These are phyloP conservation scores for Drosophila peninsularis DNA, from an alignment of 2,888 invertebrate species.

Conservation along the genomic window DNA sequence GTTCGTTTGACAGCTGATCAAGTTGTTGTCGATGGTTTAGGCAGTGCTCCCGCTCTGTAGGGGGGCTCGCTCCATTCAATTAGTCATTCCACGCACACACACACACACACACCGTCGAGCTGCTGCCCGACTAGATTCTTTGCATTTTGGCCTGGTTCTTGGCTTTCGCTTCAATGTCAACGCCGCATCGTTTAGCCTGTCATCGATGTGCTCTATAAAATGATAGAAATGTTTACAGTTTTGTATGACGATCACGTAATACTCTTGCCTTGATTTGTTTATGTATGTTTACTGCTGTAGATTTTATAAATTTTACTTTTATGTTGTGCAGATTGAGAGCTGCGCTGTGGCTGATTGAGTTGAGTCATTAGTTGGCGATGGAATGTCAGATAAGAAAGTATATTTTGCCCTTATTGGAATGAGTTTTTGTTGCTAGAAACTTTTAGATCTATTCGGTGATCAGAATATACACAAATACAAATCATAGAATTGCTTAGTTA, in stretches of 20 bases:
- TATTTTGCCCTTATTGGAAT: too few relatives aligned
- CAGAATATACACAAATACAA: too few relatives aligned
- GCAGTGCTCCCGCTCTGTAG: not conserved
- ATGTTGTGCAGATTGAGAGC: not conserved
- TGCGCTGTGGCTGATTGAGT: not conserved
- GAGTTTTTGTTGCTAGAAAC: too few relatives aligned
- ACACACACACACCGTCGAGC: slow-evolving; percentile 16
- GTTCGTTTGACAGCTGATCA: slow-evolving; percentile 24
- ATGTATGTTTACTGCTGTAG: not conserved
- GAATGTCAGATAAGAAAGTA: not conserved
- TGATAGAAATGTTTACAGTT: not conserved
- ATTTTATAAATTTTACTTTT: not conserved
- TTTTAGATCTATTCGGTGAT: too few relatives aligned
- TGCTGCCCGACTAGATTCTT: slow-evolving; percentile 38
- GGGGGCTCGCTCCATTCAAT: slow-evolving; percentile 29
- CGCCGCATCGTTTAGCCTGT: slow-evolving; percentile 56
- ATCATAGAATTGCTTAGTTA: too few relatives aligned
- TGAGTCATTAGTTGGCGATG: not conserved
- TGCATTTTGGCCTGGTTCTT: slow-evolving; percentile 67
- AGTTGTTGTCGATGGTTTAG: slow-evolving; percentile 8
- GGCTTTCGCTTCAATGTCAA: slow-evolving; percentile 79
- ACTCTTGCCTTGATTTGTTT: slow-evolving; percentile 2
- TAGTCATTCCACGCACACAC: slow-evolving; percentile 33
- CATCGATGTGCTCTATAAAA: slow-evolving; percentile 68
- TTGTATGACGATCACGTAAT: slow-evolving; percentile 1